Conservation (phyloP, 2,113 vertebrate genomes). For the Vimba vimba region DNA sequence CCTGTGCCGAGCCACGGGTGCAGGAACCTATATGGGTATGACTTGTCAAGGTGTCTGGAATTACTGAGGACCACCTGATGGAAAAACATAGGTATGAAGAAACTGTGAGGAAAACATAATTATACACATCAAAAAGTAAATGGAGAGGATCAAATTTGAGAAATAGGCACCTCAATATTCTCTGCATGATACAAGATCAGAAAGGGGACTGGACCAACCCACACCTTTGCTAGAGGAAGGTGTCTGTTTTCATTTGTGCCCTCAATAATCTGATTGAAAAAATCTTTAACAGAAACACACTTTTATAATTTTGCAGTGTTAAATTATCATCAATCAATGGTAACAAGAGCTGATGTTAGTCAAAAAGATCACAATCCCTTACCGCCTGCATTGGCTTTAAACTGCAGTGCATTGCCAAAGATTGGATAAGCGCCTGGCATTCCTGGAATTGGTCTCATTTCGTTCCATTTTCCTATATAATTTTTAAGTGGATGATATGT, state of each 20-base stretch:
- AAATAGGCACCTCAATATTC: constrained; percentile 60
- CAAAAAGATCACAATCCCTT: constrained; percentile 1
- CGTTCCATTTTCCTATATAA: constrained; percentile 60
- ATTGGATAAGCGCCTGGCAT: constrained; percentile 56
- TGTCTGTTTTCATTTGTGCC: constrained; percentile 60
- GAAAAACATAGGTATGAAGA: neutral
- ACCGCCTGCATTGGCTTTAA: constrained; percentile 62
- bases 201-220: constrained; percentile 63
- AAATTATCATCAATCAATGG: neutral
- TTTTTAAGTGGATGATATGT: constrained; percentile 49
- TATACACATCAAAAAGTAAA: neutral
- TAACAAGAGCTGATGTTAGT: neutral
- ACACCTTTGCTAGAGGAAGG: constrained; percentile 59
- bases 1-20: constrained; percentile 87
- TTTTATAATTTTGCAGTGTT: neutral
- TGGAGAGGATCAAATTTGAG: neutral
- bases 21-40: constrained; percentile 78
- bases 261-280: constrained; percentile 63
- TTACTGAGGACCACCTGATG: constrained; percentile 77
- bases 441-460: constrained; percentile 63
- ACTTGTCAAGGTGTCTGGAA: constrained; percentile 83
- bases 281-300: constrained; percentile 53
- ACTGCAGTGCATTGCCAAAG: constrained; percentile 62
- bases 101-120: neutral
- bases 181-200: constrained; percentile 62